These are phyloP conservation scores for Pseudobourletiella spinata DNA, from an alignment of 1,140 invertebrate species.

Conservation along the genomic window DNA sequence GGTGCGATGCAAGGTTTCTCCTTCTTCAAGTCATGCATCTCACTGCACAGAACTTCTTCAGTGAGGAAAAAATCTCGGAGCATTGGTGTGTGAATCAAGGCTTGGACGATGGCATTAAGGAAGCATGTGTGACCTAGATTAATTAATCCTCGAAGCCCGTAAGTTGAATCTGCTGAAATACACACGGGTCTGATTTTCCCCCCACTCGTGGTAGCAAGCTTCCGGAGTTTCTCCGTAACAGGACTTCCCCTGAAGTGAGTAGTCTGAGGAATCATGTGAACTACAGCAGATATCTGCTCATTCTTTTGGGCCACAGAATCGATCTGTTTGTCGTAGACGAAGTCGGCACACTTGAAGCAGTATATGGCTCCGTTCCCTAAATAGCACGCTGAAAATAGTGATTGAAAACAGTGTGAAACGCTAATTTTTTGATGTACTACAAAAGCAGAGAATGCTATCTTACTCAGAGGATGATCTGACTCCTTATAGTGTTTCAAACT, in stretches of 20 bases:
- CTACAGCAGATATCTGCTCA: constrained; percentile 47
- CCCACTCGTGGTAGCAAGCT: neutral
- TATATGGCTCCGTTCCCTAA: constrained; percentile 80
- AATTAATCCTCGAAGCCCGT: constrained; percentile 75
- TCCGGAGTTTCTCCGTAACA: neutral
- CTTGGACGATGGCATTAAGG: constrained; percentile 97
- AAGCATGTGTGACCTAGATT: constrained; percentile 98
- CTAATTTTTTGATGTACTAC: too few relatives aligned
- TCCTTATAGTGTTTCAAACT: constrained; percentile 74
- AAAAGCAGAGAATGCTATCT: too few relatives aligned
- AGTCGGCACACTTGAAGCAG: constrained; percentile 84
- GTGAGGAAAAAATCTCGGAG: constrained; percentile 91
- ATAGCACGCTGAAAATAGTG: too few relatives aligned
- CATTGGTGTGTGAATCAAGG: constrained; percentile 86
- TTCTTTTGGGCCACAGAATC: constrained; percentile 53
- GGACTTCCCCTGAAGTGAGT: neutral
- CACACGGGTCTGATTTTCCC: too few relatives aligned
- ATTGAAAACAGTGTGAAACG: too few relatives aligned
- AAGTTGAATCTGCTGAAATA: constrained; percentile 19
- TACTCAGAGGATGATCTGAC: constrained; percentile 64
- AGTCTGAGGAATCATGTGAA: constrained; percentile 4
- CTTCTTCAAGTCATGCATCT: constrained; percentile 38
- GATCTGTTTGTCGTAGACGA: constrained; percentile 70
- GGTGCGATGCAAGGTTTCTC: constrained; percentile 24
- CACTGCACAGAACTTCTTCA: constrained; percentile 54